Conservation (phyloP, 2,888 invertebrate genomes). For the Zaprionus obscuricornis region DNA sequence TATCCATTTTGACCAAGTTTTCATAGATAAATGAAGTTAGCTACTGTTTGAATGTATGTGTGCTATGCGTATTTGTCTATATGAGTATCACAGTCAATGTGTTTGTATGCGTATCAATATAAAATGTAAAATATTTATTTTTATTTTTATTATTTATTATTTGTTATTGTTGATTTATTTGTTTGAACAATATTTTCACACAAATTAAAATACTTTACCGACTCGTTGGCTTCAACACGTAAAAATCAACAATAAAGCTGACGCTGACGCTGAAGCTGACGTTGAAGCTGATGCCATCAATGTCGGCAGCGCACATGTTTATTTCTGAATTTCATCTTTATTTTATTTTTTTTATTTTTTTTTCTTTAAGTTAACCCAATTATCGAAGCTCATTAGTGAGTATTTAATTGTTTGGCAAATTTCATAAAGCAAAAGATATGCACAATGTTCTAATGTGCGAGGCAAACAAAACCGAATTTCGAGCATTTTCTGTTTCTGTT, state of each 20-base stretch:
- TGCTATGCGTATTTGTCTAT: neutral
- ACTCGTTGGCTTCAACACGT: constrained; percentile 52
- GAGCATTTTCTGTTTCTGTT: constrained; percentile 21
- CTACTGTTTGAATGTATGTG: constrained; percentile 12
- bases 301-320: constrained; percentile 1
- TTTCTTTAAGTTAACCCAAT: constrained; percentile 69
- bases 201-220: constrained; percentile 75
- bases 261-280: constrained; percentile 6
- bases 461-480: constrained; percentile 51
- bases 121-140: constrained; percentile 72
- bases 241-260: constrained; percentile 38
- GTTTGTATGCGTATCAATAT: constrained; percentile 41
- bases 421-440: constrained; percentile 30
- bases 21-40: constrained; percentile 55
- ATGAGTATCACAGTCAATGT: neutral
- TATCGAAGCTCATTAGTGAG: constrained; percentile 77
- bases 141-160: constrained; percentile 67
- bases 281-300: constrained; percentile 2
- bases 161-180: constrained; percentile 73
- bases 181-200: constrained; percentile 77
- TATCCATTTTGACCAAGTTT: constrained; percentile 70
- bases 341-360: constrained; percentile 12
- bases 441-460: constrained; percentile 55
- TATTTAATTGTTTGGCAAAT: constrained; percentile 74
- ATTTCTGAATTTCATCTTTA: constrained; percentile 8